Percentiles rank a stretch among this genome's conserved stretches.
These are phyloP conservation scores for Muricea muricata DNA, from an alignment of 92 coral and sea anemone species.

Conservation along the genomic window DNA sequence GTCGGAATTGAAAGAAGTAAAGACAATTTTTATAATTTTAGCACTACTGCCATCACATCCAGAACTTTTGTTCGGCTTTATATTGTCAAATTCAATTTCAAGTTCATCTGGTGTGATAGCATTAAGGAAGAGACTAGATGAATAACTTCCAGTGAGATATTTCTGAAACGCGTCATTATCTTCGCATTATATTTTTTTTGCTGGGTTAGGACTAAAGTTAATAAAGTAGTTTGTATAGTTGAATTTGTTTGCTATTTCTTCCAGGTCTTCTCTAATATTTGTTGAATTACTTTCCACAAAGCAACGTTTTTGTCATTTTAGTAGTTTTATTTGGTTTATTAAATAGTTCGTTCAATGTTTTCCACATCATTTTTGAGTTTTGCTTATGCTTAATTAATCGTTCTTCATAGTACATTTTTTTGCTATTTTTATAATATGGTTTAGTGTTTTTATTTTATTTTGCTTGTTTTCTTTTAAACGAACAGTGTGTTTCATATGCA, in stretches of 20 bases:
- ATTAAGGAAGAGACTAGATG: not conserved
- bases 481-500: not conserved
- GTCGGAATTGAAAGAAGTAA: too few species aligned
- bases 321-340: not conserved
- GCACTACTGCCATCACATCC: not conserved
- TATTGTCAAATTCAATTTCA: not conserved
- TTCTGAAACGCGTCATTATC: not conserved
- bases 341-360: not conserved
- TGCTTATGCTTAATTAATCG: not conserved
- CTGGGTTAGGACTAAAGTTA: not conserved
- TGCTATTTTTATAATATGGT: not conserved
- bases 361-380: not conserved
- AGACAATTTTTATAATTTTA: not conserved
- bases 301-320: not conserved
- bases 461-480: not conserved
- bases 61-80: not conserved
- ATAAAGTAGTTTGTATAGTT: not conserved
- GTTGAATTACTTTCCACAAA: not conserved
- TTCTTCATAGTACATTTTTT: not conserved
- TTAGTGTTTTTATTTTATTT: not conserved
- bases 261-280: not conserved
- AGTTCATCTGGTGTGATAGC: not conserved
- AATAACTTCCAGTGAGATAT: not conserved
- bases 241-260: not conserved
- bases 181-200: not conserved